Base-by-base conservation (phyloP, 2,888 invertebrate species). In the Mylabris sibirica region DNA sequence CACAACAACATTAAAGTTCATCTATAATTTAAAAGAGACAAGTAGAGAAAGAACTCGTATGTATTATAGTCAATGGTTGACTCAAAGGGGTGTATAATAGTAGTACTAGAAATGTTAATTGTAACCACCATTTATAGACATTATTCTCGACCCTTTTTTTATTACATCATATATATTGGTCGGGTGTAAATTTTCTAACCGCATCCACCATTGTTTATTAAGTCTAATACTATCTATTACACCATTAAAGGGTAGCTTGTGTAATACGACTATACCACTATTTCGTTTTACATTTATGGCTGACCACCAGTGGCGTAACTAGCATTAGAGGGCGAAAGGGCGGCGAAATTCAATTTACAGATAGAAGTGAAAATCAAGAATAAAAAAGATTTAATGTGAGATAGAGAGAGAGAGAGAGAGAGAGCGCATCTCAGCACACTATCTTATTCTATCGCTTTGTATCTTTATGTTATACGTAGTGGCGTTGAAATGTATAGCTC, bases 281-380 rank as follows among this genome's bases (percentile, higher is more conserved):
- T 78, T 76, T 74, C 75, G 73, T 70, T 76, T 76, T 75, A 74
- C 72, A 72, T 75, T 76, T 76, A 75, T 74, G 68, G 70, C 76
- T 71, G 75, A 76, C 77, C 75, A 72, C 69, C 70, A 72, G 72
- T 72, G 44, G 14, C 12, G 14, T n/a, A n/a, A n/a, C n/a, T n/a
- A n/a, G n/a, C n/a, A n/a, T n/a, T n/a, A n/a, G n/a, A n/a, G n/a
- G n/a, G n/a, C n/a, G n/a, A n/a, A n/a, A n/a, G n/a, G n/a, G n/a
- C n/a, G n/a, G n/a, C n/a, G n/a, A n/a, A n/a, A n/a, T n/a, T n/a
- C n/a, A n/a, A n/a, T n/a, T n/a, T n/a, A n/a, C n/a, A n/a, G n/a
- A n/a, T n/a, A n/a, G n/a, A n/a, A n/a, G n/a, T n/a, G n/a, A n/a
- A n/a, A n/a, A n/a, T n/a, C n/a, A n/a, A n/a, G n/a, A n/a, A n/a